Evolutionary conservation across 1,140 invertebrate genomes (phyloP), one percentile per base, ranked within the genome.

Genomic region (Spodoptera litura): DNA sequence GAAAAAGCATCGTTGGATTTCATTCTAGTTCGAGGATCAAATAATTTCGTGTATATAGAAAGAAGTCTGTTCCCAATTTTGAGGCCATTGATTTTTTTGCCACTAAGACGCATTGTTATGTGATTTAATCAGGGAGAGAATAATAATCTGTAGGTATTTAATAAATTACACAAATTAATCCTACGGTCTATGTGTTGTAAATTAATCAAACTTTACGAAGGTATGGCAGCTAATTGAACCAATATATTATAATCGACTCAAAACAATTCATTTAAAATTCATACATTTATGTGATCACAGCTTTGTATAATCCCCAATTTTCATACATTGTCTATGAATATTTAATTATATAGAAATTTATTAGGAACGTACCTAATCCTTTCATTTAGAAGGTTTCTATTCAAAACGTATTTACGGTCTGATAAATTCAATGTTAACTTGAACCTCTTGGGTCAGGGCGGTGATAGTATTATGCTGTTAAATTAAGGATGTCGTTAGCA

Each of bases 251-350:
- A 20, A 68, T 31, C 66, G 27, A 70, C 20, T 13, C 20, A 53
- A 25, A 70, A 53, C 27, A 31, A 31, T 70, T 15, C 9, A 71
- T 71, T 15, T 56, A 55, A 71, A 59, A 56, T 56, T 71, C 8
- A 56, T 55, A 71, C 53, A n/a, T 15, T 20, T 31, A 52, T 31
- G 51, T 55, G 56, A 71, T 56, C 38, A 71, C 27, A 70, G 25
- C 68, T 13, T 38, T 55, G 53, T 71, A 20, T 20, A 35, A 56
- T 71, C 25, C 31, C 12, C 6, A 56, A 71, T 71, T 71, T 71
- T 56, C 68, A 71, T 56, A 71, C n/a, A 71, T 71, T 20, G 52
- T 3, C 52, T 53, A 71, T 71, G 68, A 71, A 71, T 71, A 71
- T 35, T 53, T 38, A 71, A 56, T 71, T 71, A 71, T 71, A 56